Evolutionary conservation across 2,888 invertebrate species (phyloP).

Genomic region (Sclerodermus sp.): DNA sequence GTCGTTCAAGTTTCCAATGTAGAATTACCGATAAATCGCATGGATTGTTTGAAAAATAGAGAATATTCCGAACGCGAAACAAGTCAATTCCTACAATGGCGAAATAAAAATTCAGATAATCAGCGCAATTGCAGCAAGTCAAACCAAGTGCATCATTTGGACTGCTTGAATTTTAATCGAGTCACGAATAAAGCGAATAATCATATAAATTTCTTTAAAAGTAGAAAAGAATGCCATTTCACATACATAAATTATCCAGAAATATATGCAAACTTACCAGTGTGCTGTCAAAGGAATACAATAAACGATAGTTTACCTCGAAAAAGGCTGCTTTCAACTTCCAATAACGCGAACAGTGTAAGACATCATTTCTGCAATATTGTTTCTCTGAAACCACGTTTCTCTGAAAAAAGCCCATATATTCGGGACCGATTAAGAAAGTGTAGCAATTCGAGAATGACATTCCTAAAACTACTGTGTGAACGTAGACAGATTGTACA

Average conservation of each 20-base stretch:
- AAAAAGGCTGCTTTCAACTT: conserved; percentile 1
- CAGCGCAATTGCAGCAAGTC: background rate
- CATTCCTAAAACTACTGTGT: conserved; percentile 41
- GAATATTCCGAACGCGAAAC: background rate
- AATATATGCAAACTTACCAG: background rate
- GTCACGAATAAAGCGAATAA: background rate
- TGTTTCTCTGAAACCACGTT: conserved; percentile 24
- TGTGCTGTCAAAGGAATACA: conserved; percentile 2
- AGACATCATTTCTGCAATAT: too few relatives aligned
- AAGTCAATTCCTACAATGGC: background rate
- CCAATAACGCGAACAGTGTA: conserved; percentile 20
- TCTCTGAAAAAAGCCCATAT: conserved; percentile 21
- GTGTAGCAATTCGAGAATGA: conserved; percentile 43
- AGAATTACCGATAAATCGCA: too few relatives aligned
- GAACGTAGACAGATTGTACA: conserved; percentile 44
- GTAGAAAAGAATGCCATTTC: background rate
- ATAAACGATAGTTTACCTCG: conserved; percentile 17
- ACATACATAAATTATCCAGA: background rate
- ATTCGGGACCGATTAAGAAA: conserved; percentile 36
- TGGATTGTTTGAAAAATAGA: too few relatives aligned
- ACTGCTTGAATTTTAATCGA: background rate
- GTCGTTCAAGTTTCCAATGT: too few relatives aligned
- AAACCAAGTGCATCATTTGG: background rate
- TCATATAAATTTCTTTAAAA: background rate
- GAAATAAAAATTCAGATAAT: background rate